Base-by-base conservation (phyloP, 2,797 vertebrate genomes). In the Cynopterus sphinx region DNA sequence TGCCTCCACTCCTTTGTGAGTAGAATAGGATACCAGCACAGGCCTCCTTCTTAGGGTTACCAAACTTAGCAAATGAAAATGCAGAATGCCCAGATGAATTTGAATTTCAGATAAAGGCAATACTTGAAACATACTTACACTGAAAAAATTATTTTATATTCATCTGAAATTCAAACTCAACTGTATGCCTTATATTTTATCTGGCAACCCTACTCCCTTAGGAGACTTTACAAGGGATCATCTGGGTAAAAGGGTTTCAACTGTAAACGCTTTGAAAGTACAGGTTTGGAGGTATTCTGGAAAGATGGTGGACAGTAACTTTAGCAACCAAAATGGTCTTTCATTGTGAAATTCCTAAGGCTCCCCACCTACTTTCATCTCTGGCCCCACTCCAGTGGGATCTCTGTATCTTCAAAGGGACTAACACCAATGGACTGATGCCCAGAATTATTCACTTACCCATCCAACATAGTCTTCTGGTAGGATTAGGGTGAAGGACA, bases 191-290 rank as follows among this genome's bases (percentile, higher is more conserved):
- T 92, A 28, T 71, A 65, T 85, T 79, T 95, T 84, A 81, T 46
- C 70, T 91, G 88, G 85, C 67, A 75, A 92, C 17, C 26, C 53
- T 74, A 8, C 6, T 73, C 65, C 65, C 90, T 71, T 41, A n/a
- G 53, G 67, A 82, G 92, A 33, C 49, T 91, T 79, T 36, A 7
- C 9, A 67, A 86, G 67, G 49, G 68, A 33, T 91, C 43, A 3
- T 24, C 24, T 24, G 36, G 73, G 57, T 43, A 21, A 79, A 63
- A 63, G 63, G 36, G 13, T 39, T 89, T 91, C 22, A 6, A 68
- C 21, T 26, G 55, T 22, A 71, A 78, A 55, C 12, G 2, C 36
- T 61, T 75, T 90, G 41, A 74, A 86, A 67, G 28, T 10, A 28
- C 26, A 70, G 3, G 8, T 31, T n/a, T 28, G 70, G n/a, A 31